Evolutionary conservation across 2,797 vertebrate genomes (phyloP), one percentile per base, ranked within the genome.

Genomic region (Malacoraja senta): DNA sequence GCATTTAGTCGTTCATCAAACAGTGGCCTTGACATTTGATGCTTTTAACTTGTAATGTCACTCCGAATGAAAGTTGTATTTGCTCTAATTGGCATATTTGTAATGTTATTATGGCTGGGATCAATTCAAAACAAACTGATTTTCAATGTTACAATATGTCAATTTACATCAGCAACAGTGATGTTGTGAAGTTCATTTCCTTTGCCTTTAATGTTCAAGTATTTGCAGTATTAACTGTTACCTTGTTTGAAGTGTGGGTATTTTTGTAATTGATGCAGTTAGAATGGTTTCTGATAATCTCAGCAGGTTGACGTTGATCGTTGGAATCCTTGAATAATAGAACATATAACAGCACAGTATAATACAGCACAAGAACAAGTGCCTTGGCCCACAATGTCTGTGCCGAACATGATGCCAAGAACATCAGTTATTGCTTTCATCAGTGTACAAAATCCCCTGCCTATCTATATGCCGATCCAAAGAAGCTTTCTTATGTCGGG

Each of bases 11-110:
- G 8, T 17, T 58, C 12, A 63, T 92, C 29, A 10, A 53, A 6
- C 24, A 15, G 38, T 53, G 12, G 61, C 84, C 84, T 88, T 88
- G 71, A 76, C 44, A 29, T 92, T 44, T 91, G 12, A 71, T 71
- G 12, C 58, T 68, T 78, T 84, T n/a, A 76, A 53, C 90, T 58
- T 15, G 8, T 35, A 44, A 21, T 19, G 38, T 29, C 90, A 29
- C n/a, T 8, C 65, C 84, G 68, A 74, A 44, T 91, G 38, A n/a
- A 91, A 74, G 90, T 91, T 91, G 38, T 44, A 74, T 74, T 26
- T 74, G 17, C 21, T 74, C 71, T 74, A 74, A 74, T 74, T 74
- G 71, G 71, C 19, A 26, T 12, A 68, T 68, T 68, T 74, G 24
- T 74, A 24, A 74, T 26, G 3, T 74, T 74, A 74, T 88, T 88